A percentile compares a stretch with the other conserved stretches of the same genome.
These are phyloP conservation scores for Helogale parvula DNA, from an alignment of 2,113 vertebrate genomes.

Conservation along the genomic window DNA sequence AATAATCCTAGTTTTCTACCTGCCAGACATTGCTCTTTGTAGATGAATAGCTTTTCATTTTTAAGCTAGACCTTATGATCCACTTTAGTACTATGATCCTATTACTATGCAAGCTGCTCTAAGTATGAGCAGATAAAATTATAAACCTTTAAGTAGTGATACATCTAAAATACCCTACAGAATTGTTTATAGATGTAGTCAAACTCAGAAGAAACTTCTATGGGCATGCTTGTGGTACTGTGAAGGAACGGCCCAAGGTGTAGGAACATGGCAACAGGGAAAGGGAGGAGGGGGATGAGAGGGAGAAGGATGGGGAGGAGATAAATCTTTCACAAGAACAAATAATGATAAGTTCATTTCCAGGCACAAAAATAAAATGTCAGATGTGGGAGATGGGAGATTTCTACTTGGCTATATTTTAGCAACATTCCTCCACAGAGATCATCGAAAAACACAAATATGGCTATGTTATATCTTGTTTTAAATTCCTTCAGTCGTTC, in stretches of 20 bases:
- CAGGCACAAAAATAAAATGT: background rate
- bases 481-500: background rate
- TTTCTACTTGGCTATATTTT: background rate
- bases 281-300: background rate
- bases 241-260: background rate
- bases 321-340: background rate
- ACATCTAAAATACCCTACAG: background rate
- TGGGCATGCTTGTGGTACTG: background rate
- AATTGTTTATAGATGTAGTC: background rate
- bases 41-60: background rate
- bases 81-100: background rate
- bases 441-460: background rate
- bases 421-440: background rate
- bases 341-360: background rate
- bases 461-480: background rate
- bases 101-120: background rate
- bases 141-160: background rate
- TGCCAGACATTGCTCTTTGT: background rate
- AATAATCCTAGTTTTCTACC: background rate
- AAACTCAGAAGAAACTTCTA: background rate
- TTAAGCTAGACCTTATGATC: background rate
- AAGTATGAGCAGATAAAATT: background rate
- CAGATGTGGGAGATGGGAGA: background rate
- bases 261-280: background rate
- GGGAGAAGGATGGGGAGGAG: background rate